Percentiles rank a stretch among this genome's conserved stretches.
Evolutionary conservation across 35 echinoderm and acorn worm species (phyloP).

Genomic region (Heliocidaris tuberculata): DNA sequence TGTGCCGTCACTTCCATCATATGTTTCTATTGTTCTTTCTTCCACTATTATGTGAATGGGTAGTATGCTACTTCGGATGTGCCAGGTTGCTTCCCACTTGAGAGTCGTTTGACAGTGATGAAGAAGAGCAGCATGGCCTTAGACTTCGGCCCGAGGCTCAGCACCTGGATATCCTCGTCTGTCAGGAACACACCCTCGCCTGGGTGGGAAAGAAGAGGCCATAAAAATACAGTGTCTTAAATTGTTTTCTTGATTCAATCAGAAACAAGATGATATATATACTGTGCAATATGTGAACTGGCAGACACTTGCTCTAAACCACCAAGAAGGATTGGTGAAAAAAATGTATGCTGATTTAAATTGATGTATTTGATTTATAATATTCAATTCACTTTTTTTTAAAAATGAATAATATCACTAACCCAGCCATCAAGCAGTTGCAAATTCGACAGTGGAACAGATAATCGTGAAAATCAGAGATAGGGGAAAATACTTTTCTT

Average conservation of each 20-base stretch:
- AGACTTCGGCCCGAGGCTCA: not conserved
- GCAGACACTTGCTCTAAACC: no score
- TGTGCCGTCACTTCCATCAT: not conserved
- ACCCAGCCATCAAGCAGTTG: no score
- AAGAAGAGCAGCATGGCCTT: slow-evolving; percentile 40
- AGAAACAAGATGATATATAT: not conserved
- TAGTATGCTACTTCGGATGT: not conserved
- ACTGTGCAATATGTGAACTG: no score
- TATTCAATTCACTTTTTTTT: no score
- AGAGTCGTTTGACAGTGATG: not conserved
- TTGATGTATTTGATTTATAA: no score
- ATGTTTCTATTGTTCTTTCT: no score
- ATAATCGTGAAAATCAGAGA: no score
- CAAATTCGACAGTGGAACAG: no score
- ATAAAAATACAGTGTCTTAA: not conserved
- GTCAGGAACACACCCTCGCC: slow-evolving; percentile 21
- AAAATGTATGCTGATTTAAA: no score
- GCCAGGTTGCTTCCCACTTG: not conserved
- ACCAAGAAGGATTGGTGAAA: no score
- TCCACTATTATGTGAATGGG: not conserved
- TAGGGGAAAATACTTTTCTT: no score
- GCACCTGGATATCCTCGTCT: slow-evolving; percentile 8
- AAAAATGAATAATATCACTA: no score
- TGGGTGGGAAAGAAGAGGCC: not conserved
- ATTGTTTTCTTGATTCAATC: not conserved